Conservation (phyloP, 2,888 invertebrate species). For the Conchocele bisecta region DNA sequence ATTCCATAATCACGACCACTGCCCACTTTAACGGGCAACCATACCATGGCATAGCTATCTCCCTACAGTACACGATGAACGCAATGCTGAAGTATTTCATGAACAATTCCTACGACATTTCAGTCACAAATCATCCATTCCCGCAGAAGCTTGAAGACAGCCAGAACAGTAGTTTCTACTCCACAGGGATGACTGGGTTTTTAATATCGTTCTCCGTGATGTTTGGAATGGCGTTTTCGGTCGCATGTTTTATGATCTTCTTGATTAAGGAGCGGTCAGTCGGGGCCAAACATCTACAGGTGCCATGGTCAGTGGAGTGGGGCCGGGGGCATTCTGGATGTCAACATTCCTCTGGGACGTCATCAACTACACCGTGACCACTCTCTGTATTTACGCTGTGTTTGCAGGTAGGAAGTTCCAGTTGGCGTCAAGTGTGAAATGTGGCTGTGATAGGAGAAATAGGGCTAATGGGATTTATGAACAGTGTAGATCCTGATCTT, state of each 20-base stretch:
- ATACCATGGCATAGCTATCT: constrained; percentile 88
- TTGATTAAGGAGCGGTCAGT: constrained; percentile 74
- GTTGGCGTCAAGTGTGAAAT: too few relatives aligned
- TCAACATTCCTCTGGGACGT: constrained; percentile 88
- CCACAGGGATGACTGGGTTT: constrained; percentile 62
- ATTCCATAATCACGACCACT: too few relatives aligned
- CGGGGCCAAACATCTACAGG: constrained; percentile 78
- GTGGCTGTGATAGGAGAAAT: too few relatives aligned
- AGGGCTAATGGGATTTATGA: too few relatives aligned
- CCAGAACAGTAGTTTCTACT: constrained; percentile 42
- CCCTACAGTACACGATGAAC: constrained; percentile 84
- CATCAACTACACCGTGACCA: constrained; percentile 86
- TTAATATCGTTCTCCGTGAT: constrained; percentile 67
- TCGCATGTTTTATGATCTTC: constrained; percentile 76
- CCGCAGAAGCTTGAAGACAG: constrained; percentile 56
- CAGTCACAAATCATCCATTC: constrained; percentile 62
- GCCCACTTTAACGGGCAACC: constrained; percentile 92
- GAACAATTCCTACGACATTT: constrained; percentile 42
- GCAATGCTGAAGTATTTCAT: constrained; percentile 59
- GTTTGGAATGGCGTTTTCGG: constrained; percentile 80
- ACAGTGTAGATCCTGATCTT: too few relatives aligned
- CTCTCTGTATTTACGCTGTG: constrained; percentile 85
- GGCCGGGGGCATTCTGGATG: constrained; percentile 87
- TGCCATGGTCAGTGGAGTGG: constrained; percentile 79
- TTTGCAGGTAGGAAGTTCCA: too few relatives aligned